Base-by-base conservation (phyloP, 1,140 invertebrate genomes). In the Pseudomyrmex dendroicus region DNA sequence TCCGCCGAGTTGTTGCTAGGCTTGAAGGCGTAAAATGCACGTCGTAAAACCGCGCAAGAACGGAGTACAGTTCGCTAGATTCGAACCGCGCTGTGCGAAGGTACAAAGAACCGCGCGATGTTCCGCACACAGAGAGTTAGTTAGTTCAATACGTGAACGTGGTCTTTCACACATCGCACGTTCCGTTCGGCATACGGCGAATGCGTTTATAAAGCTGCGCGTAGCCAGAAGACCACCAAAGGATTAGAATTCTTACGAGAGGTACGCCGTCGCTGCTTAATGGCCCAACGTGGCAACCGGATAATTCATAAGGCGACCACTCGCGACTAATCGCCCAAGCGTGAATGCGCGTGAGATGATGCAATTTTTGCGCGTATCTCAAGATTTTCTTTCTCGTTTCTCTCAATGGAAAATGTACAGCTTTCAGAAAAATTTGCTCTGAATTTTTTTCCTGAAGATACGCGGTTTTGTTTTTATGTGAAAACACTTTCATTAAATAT, bases 291-390 rank as follows among this genome's bases (percentile, higher is more conserved):
- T 77, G n/a, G 82, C 59, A 63, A 48, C 2, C 66, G 59, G 61
- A 62, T 73, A 84, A 84, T 84, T 84, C 67, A 84, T 84, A 82
- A 72, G 67, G 48, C 59, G 83, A 82, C 57, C 48, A 56, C 48
- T 82, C 66, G 48, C 63, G 62, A 84, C 76, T 84, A 84, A 84
- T 84, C 67, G 61, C 54, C 57, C 59, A n/a, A 12, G 9, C 54
- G 17, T 52, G 35, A 5, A 61, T 25, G 54, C 63, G 54, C 15
- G 56, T 17, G 15, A 25, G 17, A 68, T 52, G 57, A 84, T 50
- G 57, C 15, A 74, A 17, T 46, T 74, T 35, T 62, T 17, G 17
- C 15, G 7, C 44, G 15, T 13, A 63, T 48, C 70, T 57, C n/a
- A 17, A 35, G 35, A 35, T 35, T 7, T 35, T 57, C 17, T 66